Evolutionary conservation across 1,140 invertebrate genomes (phyloP), one percentile per base, ranked within the genome.

Genomic region (Drosophila arawakana): DNA sequence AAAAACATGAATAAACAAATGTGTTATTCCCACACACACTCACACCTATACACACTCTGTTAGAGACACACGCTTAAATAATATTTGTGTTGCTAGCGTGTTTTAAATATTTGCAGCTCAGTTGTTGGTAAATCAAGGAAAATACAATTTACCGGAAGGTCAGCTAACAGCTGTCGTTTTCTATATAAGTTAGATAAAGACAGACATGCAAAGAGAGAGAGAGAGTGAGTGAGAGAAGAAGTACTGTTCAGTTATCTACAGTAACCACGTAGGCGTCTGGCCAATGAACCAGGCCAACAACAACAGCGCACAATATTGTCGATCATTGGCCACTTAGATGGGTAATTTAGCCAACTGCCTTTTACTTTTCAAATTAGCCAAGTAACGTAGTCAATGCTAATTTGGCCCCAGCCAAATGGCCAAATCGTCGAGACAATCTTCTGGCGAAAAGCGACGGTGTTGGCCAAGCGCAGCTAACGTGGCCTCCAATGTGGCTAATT

Each of bases 321-420:
- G 30, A 67, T 57, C 41, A 68, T 30, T 55, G 46, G 52, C 52
- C 63, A 66, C 30, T 50, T 57, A 47, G 78, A 57, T 76, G 73
- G 73, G 52, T 60, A 81, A 81, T 81, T 81, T 61, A 43, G 63
- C 37, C 69, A 58, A 74, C 63, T 71, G 80, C 80, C 80, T 82
- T 71, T 82, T 82, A 82, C 80, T 82, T 82, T 82, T 82, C 75
- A 82, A 78, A 74, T 77, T 77, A 62, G 54, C 75, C 71, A 78
- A 57, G 35, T 41, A 30, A 34, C 18, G 21, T 55, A 43, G 75
- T 82, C 75, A 75, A 50, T 78, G 80, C 66, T 75, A 75, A 78
- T 75, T 81, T 75, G 35, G 13, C 46, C 25, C 25, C 6, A 54
- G 13, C 10, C 52, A 37, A 25, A 25, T 25, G 25, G 15, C 34